Evolutionary conservation across 1,140 invertebrate species (phyloP).

Genomic region (Bombus balteatus): DNA sequence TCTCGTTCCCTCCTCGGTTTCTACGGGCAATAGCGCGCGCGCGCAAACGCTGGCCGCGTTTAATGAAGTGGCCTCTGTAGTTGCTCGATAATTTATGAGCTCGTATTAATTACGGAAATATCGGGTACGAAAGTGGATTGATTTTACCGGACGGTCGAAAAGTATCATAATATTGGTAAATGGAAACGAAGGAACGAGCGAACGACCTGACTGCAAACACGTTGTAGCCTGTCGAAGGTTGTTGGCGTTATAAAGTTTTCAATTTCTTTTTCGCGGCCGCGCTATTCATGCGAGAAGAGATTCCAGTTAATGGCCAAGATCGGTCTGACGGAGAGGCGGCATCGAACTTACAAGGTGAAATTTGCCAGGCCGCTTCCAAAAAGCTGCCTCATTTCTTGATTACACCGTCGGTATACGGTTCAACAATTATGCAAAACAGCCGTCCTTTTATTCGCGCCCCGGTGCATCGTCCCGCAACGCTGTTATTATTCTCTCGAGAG

Average conservation of each 20-base stretch:
- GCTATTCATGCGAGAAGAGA: slow-evolving; percentile 28
- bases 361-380: slow-evolving; percentile 66
- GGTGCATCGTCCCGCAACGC: slow-evolving; percentile 57
- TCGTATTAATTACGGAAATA: slow-evolving; percentile 56
- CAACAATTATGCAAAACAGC: slow-evolving; percentile 71
- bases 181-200: background rate
- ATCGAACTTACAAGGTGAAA: slow-evolving; percentile 65
- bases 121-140: slow-evolving; percentile 45
- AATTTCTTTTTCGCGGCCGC: slow-evolving; percentile 43
- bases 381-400: slow-evolving; percentile 70
- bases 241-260: slow-evolving; percentile 23
- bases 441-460: slow-evolving; percentile 67
- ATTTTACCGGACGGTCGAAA: slow-evolving; percentile 32
- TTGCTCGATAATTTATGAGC: slow-evolving; percentile 49
- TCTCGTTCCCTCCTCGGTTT: slow-evolving; percentile 17
- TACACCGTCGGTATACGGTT: slow-evolving; percentile 67
- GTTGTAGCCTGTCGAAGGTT: background rate
- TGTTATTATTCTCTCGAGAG: slow-evolving; percentile 63
- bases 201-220: too few relatives aligned
- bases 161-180: slow-evolving; percentile 51
- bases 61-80: slow-evolving; percentile 43
- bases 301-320: slow-evolving; percentile 53
- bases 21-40: background rate
- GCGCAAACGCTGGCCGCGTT: background rate
- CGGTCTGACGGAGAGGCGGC: slow-evolving; percentile 56